Conservation (phyloP, 2,797 vertebrate genomes). For the Dendrocincla fuliginosa region DNA sequence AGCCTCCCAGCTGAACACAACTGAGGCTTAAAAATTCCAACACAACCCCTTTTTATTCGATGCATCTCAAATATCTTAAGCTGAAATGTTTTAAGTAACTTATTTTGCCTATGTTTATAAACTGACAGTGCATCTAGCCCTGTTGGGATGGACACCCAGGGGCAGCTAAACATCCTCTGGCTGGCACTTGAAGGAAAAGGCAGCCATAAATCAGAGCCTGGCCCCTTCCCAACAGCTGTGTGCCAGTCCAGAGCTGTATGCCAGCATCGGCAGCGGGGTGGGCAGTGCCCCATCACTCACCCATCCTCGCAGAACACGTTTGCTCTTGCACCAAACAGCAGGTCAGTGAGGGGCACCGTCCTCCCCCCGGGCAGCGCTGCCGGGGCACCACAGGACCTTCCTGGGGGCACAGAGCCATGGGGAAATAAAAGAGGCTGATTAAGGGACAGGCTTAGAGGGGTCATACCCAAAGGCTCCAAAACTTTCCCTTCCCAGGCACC, state of each 20-base stretch:
- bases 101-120: accelerated
- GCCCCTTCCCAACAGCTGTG: not conserved
- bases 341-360: not conserved
- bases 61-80: accelerated
- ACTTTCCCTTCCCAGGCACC: accelerated
- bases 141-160: no score
- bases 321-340: conserved; percentile 39
- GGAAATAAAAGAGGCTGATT: not conserved
- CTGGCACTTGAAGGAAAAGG: not conserved
- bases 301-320: conserved; percentile 53
- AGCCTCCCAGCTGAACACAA: not conserved
- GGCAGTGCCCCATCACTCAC: conserved; percentile 32
- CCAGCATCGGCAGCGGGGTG: not conserved
- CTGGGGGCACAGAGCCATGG: not conserved
- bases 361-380: not conserved
- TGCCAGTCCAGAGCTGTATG: not conserved
- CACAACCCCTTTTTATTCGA: not conserved
- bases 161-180: not conserved
- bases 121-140: accelerated
- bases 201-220: not conserved
- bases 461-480: not conserved
- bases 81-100: not conserved
- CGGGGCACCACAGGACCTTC: conserved; percentile 20
- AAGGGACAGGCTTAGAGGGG: not conserved
- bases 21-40: accelerated